phyloP scores from a whole-genome alignment of 2,797 vertebrate species.

The Chloroceryle inda region DNA sequence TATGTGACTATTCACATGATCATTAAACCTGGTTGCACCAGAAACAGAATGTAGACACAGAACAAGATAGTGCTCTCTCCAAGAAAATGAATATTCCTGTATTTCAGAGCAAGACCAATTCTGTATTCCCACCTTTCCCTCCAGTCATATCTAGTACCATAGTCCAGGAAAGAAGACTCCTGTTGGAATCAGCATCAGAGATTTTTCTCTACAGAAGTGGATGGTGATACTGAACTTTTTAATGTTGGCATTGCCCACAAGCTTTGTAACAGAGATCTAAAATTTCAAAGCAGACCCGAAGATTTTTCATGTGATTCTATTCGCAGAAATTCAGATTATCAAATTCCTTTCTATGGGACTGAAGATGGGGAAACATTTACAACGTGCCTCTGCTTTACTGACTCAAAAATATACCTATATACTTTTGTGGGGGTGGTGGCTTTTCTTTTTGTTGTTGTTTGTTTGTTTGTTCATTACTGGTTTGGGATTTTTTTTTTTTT shows the following conservation, averaged over 20 bases:
- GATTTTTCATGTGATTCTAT: background rate
- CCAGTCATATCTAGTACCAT: background rate
- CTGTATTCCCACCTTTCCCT: background rate
- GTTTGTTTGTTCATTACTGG: no score
- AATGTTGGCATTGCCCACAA: background rate
- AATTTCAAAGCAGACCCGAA: background rate
- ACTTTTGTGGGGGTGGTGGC: no score
- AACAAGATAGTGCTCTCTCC: background rate
- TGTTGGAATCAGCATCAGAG: background rate
- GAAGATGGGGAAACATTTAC: background rate
- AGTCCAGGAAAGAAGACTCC: background rate
- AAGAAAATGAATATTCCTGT: background rate
- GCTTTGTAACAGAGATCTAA: background rate
- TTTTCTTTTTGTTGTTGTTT: background rate
- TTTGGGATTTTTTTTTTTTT: background rate
- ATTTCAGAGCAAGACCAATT: background rate
- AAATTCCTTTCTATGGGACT: background rate
- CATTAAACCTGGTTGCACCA: background rate
- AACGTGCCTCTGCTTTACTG: background rate
- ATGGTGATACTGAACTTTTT: background rate
- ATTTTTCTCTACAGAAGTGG: background rate
- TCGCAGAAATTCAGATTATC: background rate
- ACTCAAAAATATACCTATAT: background rate
- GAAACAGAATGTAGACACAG: background rate
- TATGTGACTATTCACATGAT: background rate